Base-by-base conservation (phyloP, 1,140 invertebrate species). In the Pteromalus puparum region DNA sequence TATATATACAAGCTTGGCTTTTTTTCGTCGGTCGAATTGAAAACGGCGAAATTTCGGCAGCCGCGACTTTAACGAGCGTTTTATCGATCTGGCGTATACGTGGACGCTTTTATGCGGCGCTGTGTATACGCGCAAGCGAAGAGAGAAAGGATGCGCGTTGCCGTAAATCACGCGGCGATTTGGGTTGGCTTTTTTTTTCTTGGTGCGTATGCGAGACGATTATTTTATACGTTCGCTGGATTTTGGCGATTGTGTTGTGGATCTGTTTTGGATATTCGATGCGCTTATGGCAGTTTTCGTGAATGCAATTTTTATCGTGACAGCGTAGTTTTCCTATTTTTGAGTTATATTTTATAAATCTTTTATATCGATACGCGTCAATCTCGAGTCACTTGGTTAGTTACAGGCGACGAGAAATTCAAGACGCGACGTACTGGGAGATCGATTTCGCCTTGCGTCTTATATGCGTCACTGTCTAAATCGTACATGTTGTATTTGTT, bases 391-490 rank as follows among this genome's bases (percentile, higher is more conserved):
- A 48, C 2, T 18, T 53, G 9, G 48, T n/a, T n/a, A n/a, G n/a
- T n/a, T n/a, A n/a, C n/a, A n/a, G n/a, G n/a, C n/a, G n/a, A n/a
- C n/a, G n/a, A n/a, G 72, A 74, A 34, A 74, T 73, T 38, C 30
- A 24, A 73, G 28, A 70, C n/a, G 68, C 28, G 68, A 5, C 68
- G 9, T 13, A 15, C 26, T 3, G 10, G 13, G 70, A 34, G 30
- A 73, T 73, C 70, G 70, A 73, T 73, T 30, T n/a, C 30, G 12
- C 13, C 28, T 5, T 21, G 70, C 30, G 9, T 13, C 70, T 28
- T 73, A 73, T 73, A 73, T 73, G 30, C 30, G 30, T 73, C 70
- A 73, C 30, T 73, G 70, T 73, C 70, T 13, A 34, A 13, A 15
- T 13, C 30, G 7, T 73, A 73, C 21, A 53, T 0, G 18, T 2